These are phyloP conservation scores for Epistrophella euchroma DNA, from an alignment of 2,888 invertebrate genomes.

Conservation along the genomic window DNA sequence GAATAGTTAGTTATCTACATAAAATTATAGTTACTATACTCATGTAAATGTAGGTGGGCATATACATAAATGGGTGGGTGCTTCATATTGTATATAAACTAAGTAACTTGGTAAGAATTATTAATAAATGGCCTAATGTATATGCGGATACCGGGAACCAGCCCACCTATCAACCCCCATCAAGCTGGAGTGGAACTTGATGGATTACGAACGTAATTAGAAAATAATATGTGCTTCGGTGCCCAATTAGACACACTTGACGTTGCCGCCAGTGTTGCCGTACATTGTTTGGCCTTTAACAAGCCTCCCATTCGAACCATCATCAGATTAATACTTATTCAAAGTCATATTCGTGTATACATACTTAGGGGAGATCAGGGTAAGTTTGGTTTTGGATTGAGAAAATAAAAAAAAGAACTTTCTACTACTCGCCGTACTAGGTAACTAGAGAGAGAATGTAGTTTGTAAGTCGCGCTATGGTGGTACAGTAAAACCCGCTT, in stretches of 20 bases:
- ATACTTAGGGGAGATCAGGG: not conserved
- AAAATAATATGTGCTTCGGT: slow-evolving; percentile 67
- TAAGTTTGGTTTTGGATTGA: not conserved
- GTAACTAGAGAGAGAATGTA: no score
- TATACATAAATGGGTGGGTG: slow-evolving; percentile 30
- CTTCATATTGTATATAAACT: slow-evolving; percentile 13
- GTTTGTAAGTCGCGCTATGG: no score
- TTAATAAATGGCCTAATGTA: slow-evolving; percentile 60
- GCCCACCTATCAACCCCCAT: slow-evolving; percentile 73
- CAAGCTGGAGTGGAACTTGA: slow-evolving; percentile 54
- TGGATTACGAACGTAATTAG: slow-evolving; percentile 72
- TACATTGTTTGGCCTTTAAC: slow-evolving; percentile 28
- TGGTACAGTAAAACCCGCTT: no score
- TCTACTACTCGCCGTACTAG: no score
- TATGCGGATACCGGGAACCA: slow-evolving; percentile 59
- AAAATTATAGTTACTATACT: no score
- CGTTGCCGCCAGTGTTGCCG: slow-evolving; percentile 55
- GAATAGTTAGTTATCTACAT: not conserved
- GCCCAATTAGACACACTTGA: slow-evolving; percentile 70
- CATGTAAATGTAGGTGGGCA: slow-evolving; percentile 2
- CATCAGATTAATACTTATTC: slow-evolving; percentile 24
- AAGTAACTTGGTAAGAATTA: slow-evolving; percentile 45
- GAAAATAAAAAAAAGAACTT: no score
- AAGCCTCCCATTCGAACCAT: slow-evolving; percentile 45
- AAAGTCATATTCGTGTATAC: not conserved